phyloP scores from a whole-genome alignment of 2,797 vertebrate species.

The Percopsis omiscomaycus region DNA sequence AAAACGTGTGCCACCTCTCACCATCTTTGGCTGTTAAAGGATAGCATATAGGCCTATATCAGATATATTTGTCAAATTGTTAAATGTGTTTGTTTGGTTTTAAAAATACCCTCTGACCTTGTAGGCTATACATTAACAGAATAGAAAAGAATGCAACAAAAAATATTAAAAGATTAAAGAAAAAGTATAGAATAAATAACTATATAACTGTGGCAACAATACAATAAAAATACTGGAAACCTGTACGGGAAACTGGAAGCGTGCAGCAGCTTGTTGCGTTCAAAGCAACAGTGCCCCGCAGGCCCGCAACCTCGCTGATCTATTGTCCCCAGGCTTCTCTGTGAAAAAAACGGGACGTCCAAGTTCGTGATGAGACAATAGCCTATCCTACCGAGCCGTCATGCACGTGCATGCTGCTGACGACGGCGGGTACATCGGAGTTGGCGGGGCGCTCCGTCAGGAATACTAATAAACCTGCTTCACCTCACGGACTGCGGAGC shows the following conservation, averaged over 20 bases:
- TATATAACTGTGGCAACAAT: too few species aligned
- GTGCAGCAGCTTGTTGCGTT: background rate
- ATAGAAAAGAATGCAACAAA: too few species aligned
- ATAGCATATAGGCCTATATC: too few species aligned
- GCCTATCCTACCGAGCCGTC: slow-evolving; percentile 15
- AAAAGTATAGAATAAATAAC: too few species aligned
- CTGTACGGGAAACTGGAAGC: background rate
- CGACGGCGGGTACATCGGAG: slow-evolving; percentile 6
- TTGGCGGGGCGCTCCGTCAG: slow-evolving; percentile 14
- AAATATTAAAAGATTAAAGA: too few species aligned
- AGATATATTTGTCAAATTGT: too few species aligned
- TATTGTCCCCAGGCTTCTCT: slow-evolving; percentile 17
- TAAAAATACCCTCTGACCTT: too few species aligned
- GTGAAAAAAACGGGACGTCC: slow-evolving; percentile 12
- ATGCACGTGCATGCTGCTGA: slow-evolving; percentile 4
- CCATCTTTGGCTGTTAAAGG: too few species aligned
- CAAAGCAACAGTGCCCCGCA: background rate
- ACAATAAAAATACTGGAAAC: too few species aligned
- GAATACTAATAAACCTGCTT: slow-evolving; percentile 76
- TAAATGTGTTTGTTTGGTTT: too few species aligned
- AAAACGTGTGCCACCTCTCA: too few species aligned
- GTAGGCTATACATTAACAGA: too few species aligned
- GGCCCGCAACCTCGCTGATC: background rate
- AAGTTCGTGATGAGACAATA: slow-evolving; percentile 51
- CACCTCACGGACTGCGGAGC: slow-evolving; percentile 38